Conservation (phyloP, 2,113 vertebrate genomes). For the Scophthalmus maximus region DNA sequence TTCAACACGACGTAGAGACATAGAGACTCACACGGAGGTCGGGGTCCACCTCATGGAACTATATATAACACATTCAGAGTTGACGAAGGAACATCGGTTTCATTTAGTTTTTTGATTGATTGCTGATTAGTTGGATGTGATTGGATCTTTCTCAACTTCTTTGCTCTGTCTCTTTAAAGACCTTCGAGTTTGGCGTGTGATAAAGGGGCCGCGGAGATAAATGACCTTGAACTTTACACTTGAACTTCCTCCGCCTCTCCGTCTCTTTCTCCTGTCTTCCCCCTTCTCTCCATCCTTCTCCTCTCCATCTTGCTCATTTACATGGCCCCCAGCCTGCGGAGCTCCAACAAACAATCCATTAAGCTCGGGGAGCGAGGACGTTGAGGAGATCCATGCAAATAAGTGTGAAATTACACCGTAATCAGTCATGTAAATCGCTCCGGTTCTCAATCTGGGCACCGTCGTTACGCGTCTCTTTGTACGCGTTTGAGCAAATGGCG, state of each 20-base stretch:
- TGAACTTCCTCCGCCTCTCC: conserved; percentile 62
- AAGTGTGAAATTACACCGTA: conserved; percentile 79
- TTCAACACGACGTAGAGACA: no score
- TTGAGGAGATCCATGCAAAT: conserved; percentile 77
- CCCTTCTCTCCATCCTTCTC: background rate
- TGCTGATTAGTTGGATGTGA: conserved; percentile 67
- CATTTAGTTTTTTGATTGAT: conserved; percentile 67
- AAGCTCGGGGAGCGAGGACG: conserved; percentile 56
- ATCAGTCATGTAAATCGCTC: conserved; percentile 81
- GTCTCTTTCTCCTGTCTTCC: conserved; percentile 31
- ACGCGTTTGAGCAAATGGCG: conserved; percentile 57
- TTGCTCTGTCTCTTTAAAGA: conserved; percentile 45
- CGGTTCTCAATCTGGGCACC: conserved; percentile 60
- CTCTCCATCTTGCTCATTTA: conserved; percentile 61
- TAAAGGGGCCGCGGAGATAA: conserved; percentile 54
- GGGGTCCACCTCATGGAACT: no score
- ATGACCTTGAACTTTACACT: conserved; percentile 74
- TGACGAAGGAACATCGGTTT: no score
- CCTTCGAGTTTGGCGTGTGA: conserved; percentile 24
- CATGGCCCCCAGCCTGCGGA: conserved; percentile 50
- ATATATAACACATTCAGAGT: no score
- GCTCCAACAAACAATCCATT: conserved; percentile 73
- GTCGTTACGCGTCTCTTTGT: conserved; percentile 54
- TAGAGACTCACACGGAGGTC: no score
- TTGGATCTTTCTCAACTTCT: conserved; percentile 43